phyloP scores from a whole-genome alignment of 2,888 invertebrate genomes.

The Rhimphoctona megacephalus region DNA sequence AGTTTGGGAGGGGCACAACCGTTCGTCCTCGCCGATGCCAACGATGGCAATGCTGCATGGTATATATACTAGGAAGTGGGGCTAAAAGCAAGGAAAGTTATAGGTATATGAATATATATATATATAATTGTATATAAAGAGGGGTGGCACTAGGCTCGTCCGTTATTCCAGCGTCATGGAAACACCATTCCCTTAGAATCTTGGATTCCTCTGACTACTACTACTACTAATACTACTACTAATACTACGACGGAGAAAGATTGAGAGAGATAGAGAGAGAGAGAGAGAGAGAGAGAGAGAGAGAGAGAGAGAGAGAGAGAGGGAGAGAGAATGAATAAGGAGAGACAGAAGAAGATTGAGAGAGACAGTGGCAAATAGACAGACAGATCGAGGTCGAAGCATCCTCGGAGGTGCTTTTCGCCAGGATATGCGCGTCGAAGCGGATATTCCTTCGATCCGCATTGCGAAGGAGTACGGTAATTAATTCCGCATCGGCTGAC shows the following conservation, averaged over 20 bases:
- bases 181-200: slow-evolving; percentile 57
- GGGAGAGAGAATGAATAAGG: slow-evolving; percentile 1
- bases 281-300: slow-evolving; percentile 16
- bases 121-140: slow-evolving; percentile 15
- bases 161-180: slow-evolving; percentile 64
- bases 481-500: slow-evolving; percentile 73
- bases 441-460: slow-evolving; percentile 73
- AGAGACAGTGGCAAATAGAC: slow-evolving; percentile 42
- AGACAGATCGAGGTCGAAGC: slow-evolving; percentile 57
- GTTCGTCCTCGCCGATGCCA: slow-evolving; percentile 50
- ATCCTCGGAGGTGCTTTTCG: slow-evolving; percentile 58
- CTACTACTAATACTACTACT: not conserved
- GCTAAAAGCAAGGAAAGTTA: slow-evolving; percentile 21
- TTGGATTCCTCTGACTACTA: slow-evolving; percentile 41
- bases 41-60: not conserved
- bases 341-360: slow-evolving; percentile 28
- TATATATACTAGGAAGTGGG: slow-evolving; percentile 14
- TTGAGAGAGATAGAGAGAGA: slow-evolving; percentile 9
- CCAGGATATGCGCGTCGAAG: slow-evolving; percentile 69
- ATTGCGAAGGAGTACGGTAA: slow-evolving; percentile 74
- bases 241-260: slow-evolving; percentile 3
- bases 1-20: slow-evolving; percentile 41
- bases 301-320: slow-evolving; percentile 12
- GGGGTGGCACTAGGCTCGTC: slow-evolving; percentile 59
- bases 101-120: not conserved